Evolutionary conservation across 2,888 invertebrate genomes (phyloP).

Genomic region (Caenorhabditis imperialis): DNA sequence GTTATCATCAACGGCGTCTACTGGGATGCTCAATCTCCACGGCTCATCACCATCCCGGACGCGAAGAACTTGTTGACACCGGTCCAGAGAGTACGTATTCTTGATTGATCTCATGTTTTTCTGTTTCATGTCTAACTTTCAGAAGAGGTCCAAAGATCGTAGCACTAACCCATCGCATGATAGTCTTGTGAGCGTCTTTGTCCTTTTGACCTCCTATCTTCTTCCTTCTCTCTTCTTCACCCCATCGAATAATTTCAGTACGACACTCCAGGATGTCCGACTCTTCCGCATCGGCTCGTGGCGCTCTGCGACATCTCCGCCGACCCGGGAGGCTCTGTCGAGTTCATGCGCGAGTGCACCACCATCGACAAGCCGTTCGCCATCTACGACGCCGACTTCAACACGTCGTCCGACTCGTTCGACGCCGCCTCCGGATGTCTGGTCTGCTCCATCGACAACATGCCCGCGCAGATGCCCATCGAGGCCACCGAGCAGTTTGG

Average conservation of each 20-base stretch:
- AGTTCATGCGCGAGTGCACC: conserved; percentile 99
- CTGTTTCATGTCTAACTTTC: not conserved
- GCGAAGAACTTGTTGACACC: conserved; percentile 89
- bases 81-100: conserved; percentile 82
- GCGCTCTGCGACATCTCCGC: conserved; percentile 97
- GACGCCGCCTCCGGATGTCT: conserved; percentile 85
- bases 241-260: conserved; percentile 52
- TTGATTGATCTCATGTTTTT: not conserved
- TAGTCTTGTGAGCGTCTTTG: conserved; percentile 21
- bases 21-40: conserved; percentile 97
- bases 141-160: conserved; percentile 2
- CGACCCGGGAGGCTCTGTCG: conserved; percentile 97
- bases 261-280: conserved; percentile 71
- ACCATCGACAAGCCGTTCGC: conserved; percentile 99
- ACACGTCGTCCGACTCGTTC: conserved; percentile 89
- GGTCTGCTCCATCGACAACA: conserved; percentile 99
- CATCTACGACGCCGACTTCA: conserved; percentile 97
- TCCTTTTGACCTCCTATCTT: no score
- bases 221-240: not conserved
- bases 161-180: conserved; percentile 15
- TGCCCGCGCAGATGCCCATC: conserved; percentile 98
- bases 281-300: conserved; percentile 82
- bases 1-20: conserved; percentile 98
- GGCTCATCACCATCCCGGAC: conserved; percentile 95
- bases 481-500: conserved; percentile 99